Conservation (phyloP, 2,113 vertebrate species). For the Brachypodius melanocephalos region DNA sequence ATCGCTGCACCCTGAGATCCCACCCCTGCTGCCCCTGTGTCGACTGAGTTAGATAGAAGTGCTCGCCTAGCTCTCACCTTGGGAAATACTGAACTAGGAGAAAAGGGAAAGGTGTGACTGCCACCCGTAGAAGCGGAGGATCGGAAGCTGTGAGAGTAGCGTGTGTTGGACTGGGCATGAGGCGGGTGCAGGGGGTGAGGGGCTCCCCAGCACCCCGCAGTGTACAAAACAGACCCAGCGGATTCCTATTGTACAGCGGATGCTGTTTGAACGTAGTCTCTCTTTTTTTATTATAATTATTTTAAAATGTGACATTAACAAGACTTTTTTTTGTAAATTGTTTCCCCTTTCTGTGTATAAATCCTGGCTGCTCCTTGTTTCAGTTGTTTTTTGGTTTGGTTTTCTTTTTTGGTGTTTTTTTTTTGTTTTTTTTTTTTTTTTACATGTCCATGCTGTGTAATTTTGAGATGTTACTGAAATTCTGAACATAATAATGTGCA, state of each 20-base stretch:
- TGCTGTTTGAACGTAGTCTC: slow-evolving; percentile 39
- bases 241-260: background rate
- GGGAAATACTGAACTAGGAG: background rate
- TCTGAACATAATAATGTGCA: slow-evolving; percentile 85
- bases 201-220: background rate
- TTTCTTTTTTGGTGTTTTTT: background rate
- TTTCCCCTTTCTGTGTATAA: slow-evolving; percentile 78
- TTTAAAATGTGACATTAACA: slow-evolving; percentile 66
- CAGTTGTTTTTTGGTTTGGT: background rate
- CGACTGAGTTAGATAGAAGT: background rate
- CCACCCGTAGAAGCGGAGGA: rapidly evolving
- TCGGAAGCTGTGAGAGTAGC: background rate
- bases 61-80: background rate
- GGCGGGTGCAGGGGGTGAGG: background rate
- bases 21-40: background rate
- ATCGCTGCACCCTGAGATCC: rapidly evolving
- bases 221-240: background rate
- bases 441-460: slow-evolving; percentile 83
- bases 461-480: slow-evolving; percentile 83
- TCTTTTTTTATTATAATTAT: background rate
- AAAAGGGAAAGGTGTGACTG: background rate
- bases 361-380: slow-evolving; percentile 64
- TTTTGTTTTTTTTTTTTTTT: slow-evolving; percentile 19
- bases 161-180: background rate
- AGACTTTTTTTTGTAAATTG: slow-evolving; percentile 71